Conservation (phyloP, 2,797 vertebrate species). For the Hypotaenidia okinawae region DNA sequence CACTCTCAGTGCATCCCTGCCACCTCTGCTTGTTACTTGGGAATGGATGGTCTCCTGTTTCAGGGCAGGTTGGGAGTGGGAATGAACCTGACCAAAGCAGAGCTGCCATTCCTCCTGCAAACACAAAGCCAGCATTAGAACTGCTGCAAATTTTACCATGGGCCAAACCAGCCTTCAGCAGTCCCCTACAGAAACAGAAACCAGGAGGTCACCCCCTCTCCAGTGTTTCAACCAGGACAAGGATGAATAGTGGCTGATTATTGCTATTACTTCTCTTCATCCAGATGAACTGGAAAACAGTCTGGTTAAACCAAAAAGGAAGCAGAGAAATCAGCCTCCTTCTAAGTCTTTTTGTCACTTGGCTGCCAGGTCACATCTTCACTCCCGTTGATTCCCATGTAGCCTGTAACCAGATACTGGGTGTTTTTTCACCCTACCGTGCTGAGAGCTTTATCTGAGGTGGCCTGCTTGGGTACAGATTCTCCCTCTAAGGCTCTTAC, state of each 20-base stretch:
- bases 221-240: neutral
- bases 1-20: neutral
- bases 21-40: accelerated
- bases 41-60: neutral
- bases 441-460: slow-evolving; percentile 13
- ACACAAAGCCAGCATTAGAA: neutral
- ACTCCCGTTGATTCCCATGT: neutral
- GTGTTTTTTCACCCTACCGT: neutral
- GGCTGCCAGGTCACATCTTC: slow-evolving; percentile 17
- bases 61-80: neutral
- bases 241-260: neutral
- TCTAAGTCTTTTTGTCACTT: neutral
- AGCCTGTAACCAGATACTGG: neutral
- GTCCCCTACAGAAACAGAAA: neutral
- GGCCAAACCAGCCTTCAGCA: neutral
- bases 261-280: neutral
- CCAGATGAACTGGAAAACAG: neutral
- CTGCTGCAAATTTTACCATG: neutral
- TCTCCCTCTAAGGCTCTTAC: slow-evolving; percentile 48
- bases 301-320: neutral
- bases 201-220: neutral
- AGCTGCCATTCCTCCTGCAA: neutral
- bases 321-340: neutral
- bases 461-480: slow-evolving; percentile 4
- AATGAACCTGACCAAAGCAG: neutral